phyloP scores from a whole-genome alignment of 2,888 invertebrate genomes.

The Euclidia mi region DNA sequence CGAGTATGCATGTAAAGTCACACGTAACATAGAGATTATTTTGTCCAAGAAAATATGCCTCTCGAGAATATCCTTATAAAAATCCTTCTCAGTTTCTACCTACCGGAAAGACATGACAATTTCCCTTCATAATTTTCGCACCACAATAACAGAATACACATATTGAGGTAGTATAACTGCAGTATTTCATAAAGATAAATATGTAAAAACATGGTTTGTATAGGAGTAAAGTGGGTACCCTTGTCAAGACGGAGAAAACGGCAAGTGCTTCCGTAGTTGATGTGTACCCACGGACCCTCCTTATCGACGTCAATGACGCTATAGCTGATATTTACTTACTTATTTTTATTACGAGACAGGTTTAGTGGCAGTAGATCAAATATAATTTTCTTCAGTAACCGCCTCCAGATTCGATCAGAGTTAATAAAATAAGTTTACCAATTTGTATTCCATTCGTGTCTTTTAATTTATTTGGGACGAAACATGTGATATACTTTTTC shows the following conservation, averaged over 20 bases:
- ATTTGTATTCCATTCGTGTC: background rate
- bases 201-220: constrained; percentile 45
- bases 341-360: constrained; percentile 21
- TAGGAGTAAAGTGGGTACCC: constrained; percentile 57
- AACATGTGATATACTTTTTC: no score
- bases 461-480: no score
- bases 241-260: constrained; percentile 66
- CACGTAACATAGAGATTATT: no score
- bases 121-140: no score
- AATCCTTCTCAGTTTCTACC: no score
- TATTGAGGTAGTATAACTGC: constrained; percentile 1
- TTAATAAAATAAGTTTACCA: background rate
- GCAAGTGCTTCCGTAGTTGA: constrained; percentile 64
- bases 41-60: no score
- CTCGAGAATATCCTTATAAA: no score
- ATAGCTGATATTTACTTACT: constrained; percentile 13
- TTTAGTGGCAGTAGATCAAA: constrained; percentile 9
- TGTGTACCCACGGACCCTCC: constrained; percentile 42
- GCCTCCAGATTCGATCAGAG: background rate
- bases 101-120: background rate
- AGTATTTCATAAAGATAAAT: constrained; percentile 25
- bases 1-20: no score
- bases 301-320: constrained; percentile 30
- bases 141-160: constrained; percentile 1
- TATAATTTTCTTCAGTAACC: background rate